Conservation (phyloP, 2,113 vertebrate genomes). For the Dicentrarchus labrax region DNA sequence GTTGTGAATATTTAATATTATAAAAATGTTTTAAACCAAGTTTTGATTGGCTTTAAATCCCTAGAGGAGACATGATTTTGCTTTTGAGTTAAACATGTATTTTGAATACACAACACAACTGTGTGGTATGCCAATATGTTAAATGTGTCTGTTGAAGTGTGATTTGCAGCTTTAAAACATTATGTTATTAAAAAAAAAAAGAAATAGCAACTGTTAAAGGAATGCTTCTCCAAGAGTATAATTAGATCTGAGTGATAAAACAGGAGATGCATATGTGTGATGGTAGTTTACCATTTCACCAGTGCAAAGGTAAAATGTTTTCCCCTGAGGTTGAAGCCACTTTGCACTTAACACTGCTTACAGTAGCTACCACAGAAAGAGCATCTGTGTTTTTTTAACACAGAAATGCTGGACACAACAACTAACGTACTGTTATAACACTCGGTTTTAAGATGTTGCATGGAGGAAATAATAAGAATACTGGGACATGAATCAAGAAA, state of each 20-base stretch:
- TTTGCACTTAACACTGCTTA: not conserved
- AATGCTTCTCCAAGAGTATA: not conserved
- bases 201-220: not conserved
- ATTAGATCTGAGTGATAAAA: not conserved
- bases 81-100: not conserved
- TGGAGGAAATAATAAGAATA: not conserved
- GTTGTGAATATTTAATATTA: not conserved
- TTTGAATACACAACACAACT: too few species aligned
- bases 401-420: not conserved
- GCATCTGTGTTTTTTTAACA: not conserved
- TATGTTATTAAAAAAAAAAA: not conserved
- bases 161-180: not conserved
- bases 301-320: not conserved
- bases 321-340: constrained; percentile 13
- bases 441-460: not conserved
- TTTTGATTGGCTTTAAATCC: not conserved
- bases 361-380: not conserved
- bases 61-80: not conserved
- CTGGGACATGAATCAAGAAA: not conserved
- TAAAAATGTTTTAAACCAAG: not conserved
- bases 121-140: too few species aligned
- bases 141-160: not conserved
- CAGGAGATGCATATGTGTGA: not conserved
- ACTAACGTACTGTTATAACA: not conserved
- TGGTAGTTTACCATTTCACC: not conserved